Base-by-base conservation (phyloP, 1,140 invertebrate species). In the Diorhabda elongata region DNA sequence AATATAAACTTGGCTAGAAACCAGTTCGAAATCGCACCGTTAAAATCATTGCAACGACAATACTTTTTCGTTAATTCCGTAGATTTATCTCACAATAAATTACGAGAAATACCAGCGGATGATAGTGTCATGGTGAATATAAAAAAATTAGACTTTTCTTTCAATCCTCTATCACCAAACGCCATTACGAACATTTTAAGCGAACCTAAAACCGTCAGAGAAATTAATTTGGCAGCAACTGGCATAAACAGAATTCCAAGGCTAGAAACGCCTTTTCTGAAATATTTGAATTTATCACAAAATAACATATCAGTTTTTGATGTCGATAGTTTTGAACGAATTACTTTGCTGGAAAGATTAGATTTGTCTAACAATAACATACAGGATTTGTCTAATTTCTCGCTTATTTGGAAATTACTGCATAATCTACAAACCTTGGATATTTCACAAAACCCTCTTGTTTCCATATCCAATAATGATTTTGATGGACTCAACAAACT, bases 181-280 rank as follows among this genome's bases (percentile, higher is more conserved):
- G 87, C 93, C 0, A 84, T 96, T 3, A 83, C 80, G 6, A 91
- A 90, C 76, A 87, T 97, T 52, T 79, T 97, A 0, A 91, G 90
- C 58, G 94, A 96, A 78, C 94, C 94, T 0, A 97, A 96, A 84
- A 94, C 93, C 0, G 88, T 94, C 0, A 81, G 93, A 61, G 87
- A 89, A 59, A 81, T 97, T 6, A 94, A 93, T 80, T 81, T 97
- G 42, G 92, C 93, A 0, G 87, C 89, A 57, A 93, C 91, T 2
- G 90, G 91, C 7, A 90, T 95, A 4, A 86, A 82, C 59, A 77
- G 82, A 4, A 79, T 95, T 3, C 83, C 85, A 0, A 86, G 88
- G 56, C 78, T 97, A 26, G 95, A 96, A 83, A 95, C 92, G 43
- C 94, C 94, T 4, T 97, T 96, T 76, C 83, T 97, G 52, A 87